Conservation (phyloP, 2,888 invertebrate genomes). For the Oxyteleia sp. region DNA sequence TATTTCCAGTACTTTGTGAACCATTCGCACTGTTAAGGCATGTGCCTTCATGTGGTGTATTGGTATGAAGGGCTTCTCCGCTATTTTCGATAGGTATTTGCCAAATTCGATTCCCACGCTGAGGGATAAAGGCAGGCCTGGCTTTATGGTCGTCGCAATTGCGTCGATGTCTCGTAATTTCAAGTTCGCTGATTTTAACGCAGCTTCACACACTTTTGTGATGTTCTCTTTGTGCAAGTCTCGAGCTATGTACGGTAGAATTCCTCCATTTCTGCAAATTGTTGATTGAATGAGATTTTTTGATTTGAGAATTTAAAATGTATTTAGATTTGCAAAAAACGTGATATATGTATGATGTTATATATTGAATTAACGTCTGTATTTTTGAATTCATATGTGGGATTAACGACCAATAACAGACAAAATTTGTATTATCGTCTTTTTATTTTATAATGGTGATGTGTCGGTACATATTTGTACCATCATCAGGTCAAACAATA, state of each 20-base stretch:
- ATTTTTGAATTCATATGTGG: too few relatives aligned
- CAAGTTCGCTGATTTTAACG: slow-evolving; percentile 90
- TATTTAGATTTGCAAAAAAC: too few relatives aligned
- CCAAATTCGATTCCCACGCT: slow-evolving; percentile 94
- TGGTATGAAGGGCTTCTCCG: slow-evolving; percentile 95
- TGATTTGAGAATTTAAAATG: too few relatives aligned
- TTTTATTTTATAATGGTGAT: too few relatives aligned
- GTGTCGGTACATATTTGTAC: too few relatives aligned
- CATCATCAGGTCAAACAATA: too few relatives aligned
- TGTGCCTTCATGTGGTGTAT: slow-evolving; percentile 99
- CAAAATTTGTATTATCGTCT: too few relatives aligned
- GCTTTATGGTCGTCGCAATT: slow-evolving; percentile 96
- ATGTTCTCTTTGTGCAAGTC: slow-evolving; percentile 94
- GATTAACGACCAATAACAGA: too few relatives aligned
- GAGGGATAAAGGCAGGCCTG: slow-evolving; percentile 94
- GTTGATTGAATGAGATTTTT: slow-evolving; percentile 8
- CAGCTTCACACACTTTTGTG: slow-evolving; percentile 91
- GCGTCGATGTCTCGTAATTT: slow-evolving; percentile 92
- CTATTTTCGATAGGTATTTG: slow-evolving; percentile 91
- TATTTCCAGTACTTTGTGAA: slow-evolving; percentile 89
- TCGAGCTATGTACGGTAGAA: slow-evolving; percentile 95
- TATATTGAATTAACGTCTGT: too few relatives aligned
- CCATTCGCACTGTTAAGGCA: slow-evolving; percentile 95
- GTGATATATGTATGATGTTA: too few relatives aligned
- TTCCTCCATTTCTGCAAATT: slow-evolving; percentile 92